Percentiles rank a stretch among this genome's conserved stretches.
Evolutionary conservation across 2,113 vertebrate genomes (phyloP).

Genomic region (Acanthisitta chloris): DNA sequence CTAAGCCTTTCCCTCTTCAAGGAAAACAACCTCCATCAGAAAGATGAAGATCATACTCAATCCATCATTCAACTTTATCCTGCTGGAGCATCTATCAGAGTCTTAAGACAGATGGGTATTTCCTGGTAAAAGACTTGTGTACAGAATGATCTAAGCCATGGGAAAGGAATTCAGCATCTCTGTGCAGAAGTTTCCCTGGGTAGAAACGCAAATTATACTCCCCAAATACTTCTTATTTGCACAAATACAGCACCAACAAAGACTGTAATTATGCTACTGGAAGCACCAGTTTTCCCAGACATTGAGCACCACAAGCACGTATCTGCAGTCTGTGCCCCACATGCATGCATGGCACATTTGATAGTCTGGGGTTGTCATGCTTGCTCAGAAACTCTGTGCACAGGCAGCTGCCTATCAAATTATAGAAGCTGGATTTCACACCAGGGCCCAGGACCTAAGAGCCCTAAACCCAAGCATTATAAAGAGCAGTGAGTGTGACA

Average conservation of each 20-base stretch:
- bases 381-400: not conserved
- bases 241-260: not conserved
- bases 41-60: not conserved
- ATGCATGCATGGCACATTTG: rapidly evolving
- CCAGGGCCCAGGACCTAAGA: not conserved
- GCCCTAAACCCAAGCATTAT: not conserved
- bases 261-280: not conserved
- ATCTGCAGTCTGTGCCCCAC: not conserved
- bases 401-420: not conserved
- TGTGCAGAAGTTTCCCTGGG: not conserved
- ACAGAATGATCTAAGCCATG: not conserved
- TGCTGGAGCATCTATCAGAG: not conserved
- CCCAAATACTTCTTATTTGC: not conserved
- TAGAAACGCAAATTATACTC: not conserved
- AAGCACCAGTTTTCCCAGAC: not conserved
- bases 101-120: not conserved
- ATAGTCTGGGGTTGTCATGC: not conserved
- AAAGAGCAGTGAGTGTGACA: not conserved
- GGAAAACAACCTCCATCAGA: not conserved
- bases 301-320: rapidly evolving
- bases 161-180: not conserved
- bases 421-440: not conserved
- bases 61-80: not conserved
- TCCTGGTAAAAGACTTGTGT: not conserved
- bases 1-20: not conserved